These are phyloP conservation scores for Cisticola juncidis DNA, from an alignment of 2,113 vertebrate species.

Conservation along the genomic window DNA sequence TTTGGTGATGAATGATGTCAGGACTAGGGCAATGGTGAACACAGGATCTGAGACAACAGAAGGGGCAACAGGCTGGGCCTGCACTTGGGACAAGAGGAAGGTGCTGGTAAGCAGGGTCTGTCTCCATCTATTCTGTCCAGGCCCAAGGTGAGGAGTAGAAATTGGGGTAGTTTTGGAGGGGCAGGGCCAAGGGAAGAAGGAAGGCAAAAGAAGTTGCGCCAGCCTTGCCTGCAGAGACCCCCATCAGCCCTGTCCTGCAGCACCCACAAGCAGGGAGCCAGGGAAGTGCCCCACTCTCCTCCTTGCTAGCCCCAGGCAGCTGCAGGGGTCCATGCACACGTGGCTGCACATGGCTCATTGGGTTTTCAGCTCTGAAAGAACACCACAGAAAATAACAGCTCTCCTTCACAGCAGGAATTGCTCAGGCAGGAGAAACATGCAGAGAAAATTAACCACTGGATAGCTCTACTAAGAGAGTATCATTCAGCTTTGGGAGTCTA, in stretches of 20 bases:
- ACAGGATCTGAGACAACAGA: not conserved
- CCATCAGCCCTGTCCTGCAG: not conserved
- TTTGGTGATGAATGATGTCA: not conserved
- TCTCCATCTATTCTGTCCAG: not conserved
- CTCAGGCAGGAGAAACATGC: not conserved
- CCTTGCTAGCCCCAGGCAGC: not conserved
- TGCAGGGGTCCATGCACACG: not conserved
- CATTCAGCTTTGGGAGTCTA: not conserved
- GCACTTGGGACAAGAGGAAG: not conserved
- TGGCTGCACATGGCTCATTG: rapidly evolving
- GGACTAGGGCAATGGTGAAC: not conserved
- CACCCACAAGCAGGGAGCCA: not conserved
- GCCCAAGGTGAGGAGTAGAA: not conserved
- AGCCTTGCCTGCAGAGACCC: not conserved
- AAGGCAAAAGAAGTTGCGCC: not conserved
- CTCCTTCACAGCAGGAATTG: not conserved
- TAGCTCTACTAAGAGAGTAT: not conserved
- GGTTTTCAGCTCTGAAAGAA: not conserved
- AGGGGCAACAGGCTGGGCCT: not conserved
- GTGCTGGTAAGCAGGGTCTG: not conserved
- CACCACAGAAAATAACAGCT: not conserved
- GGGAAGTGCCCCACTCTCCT: not conserved
- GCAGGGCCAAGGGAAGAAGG: not conserved
- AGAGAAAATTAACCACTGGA: not conserved
- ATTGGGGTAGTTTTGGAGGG: not conserved